Evolutionary conservation across 2,797 vertebrate genomes (phyloP), one percentile per base, ranked within the genome.

Genomic region (Sylvia borin): DNA sequence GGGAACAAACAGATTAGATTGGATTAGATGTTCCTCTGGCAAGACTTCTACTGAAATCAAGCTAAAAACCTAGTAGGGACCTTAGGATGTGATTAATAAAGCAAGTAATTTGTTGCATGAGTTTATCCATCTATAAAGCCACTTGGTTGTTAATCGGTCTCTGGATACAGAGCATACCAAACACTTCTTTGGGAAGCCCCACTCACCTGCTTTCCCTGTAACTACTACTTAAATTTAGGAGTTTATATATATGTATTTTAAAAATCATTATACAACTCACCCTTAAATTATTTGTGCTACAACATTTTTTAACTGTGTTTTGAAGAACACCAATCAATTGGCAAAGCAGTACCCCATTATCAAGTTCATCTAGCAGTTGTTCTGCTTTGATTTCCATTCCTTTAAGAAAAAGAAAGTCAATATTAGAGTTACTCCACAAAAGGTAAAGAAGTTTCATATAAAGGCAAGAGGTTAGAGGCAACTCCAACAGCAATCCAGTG

Each of bases 311-410:
- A 74, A 99, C 96, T 93, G 98, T 98, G 32, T 96, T 98, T 97
- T 99, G 99, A 96, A 99, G 98, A 85, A 98, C 98, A 16, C 87
- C 96, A 71, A 99, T 98, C 57, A 99, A 97, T 11, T 98, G 98
- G 95, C 99, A 99, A 42, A 99, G 98, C 38, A 99, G 97, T 29
- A 98, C 99, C 5, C 99, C 99, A 76, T 99, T 99, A 95, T 99
- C 98, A 90, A 99, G 98, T 88, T 99, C 99, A 90, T 99, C 98
- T 97, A 99, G 98, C 92, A 99, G 98, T 32, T 95, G 97, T 84
- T 99, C 99, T 1, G 98, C 98, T 94, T 98, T 97, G 70, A 99
- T 97, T 90, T 99, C 98, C 85, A 97, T 97, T 81, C 98, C 99
- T 99, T 96, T 57, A 65, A 72, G 22, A 84, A 73, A 93, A 65